phyloP scores from a whole-genome alignment of 2,888 invertebrate species.

The Galerucella nymphaeae region DNA sequence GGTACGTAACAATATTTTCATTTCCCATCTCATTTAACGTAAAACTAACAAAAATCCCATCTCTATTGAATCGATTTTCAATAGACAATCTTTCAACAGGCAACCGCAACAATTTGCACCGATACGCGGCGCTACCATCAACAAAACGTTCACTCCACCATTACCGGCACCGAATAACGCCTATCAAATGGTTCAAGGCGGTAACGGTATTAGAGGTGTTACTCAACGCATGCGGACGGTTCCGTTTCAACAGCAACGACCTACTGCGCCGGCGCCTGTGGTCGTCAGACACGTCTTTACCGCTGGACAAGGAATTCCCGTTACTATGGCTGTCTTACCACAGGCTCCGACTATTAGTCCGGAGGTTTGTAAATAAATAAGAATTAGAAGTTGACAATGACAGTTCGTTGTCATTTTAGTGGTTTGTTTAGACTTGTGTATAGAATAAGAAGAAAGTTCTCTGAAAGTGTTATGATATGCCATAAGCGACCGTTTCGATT shows the following conservation, averaged over 20 bases:
- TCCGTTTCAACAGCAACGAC: slow-evolving; percentile 68
- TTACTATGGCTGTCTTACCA: slow-evolving; percentile 69
- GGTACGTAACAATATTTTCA: slow-evolving; percentile 20
- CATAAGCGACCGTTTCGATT: too few relatives aligned
- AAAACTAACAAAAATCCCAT: background rate
- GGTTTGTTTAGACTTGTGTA: too few relatives aligned
- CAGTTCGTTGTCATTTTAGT: too few relatives aligned
- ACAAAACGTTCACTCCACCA: slow-evolving; percentile 64
- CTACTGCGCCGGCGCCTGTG: slow-evolving; percentile 72
- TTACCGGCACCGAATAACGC: slow-evolving; percentile 59
- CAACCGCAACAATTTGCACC: slow-evolving; percentile 58
- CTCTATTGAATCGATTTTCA: slow-evolving; percentile 29
- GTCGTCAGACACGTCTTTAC: slow-evolving; percentile 73
- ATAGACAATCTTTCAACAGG: slow-evolving; percentile 24
- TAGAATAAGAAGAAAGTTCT: too few relatives aligned
- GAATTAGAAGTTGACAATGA: background rate
- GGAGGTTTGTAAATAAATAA: slow-evolving; percentile 58
- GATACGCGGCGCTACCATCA: slow-evolving; percentile 57
- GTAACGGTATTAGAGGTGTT: slow-evolving; percentile 63
- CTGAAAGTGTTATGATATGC: too few relatives aligned
- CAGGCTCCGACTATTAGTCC: slow-evolving; percentile 63
- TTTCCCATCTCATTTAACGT: background rate
- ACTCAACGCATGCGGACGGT: slow-evolving; percentile 61
- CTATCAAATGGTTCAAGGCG: slow-evolving; percentile 59
- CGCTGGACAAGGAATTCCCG: slow-evolving; percentile 69